A percentile compares a stretch with the other conserved stretches of the same genome.
These are phyloP conservation scores for Prietella phreatophila DNA, from an alignment of 2,113 vertebrate genomes.

Conservation along the genomic window DNA sequence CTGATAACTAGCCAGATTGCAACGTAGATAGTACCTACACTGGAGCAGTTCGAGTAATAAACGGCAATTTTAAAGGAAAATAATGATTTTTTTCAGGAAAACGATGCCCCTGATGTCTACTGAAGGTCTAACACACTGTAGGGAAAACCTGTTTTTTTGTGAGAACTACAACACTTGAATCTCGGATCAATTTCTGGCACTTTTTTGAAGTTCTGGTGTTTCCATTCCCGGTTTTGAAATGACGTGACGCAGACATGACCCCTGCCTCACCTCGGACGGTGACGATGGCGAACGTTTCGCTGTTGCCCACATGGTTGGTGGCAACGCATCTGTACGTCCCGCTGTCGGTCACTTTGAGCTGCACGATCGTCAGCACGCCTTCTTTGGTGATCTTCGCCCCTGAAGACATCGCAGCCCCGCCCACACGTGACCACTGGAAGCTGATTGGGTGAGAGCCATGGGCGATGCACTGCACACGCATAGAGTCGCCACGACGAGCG, in stretches of 20 bases:
- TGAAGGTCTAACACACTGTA: no score
- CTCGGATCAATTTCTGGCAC: neutral
- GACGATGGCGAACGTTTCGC: slow-evolving; percentile 75
- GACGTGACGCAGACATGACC: no score
- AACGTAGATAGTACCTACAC: no score
- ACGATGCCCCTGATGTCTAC: no score
- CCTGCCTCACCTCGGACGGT: slow-evolving; percentile 75
- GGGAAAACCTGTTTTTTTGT: neutral
- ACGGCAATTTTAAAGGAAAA: no score
- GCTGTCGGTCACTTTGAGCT: slow-evolving; percentile 54
- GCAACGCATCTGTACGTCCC: slow-evolving; percentile 87
- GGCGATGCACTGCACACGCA: slow-evolving; percentile 87
- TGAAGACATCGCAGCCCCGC: slow-evolving; percentile 64
- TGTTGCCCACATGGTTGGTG: slow-evolving; percentile 81
- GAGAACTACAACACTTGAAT: neutral
- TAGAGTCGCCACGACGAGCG: slow-evolving; percentile 66
- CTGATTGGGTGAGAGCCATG: slow-evolving; percentile 84
- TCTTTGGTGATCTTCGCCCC: slow-evolving; percentile 60
- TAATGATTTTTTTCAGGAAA: no score
- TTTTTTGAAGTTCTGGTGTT: neutral
- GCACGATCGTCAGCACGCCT: slow-evolving; percentile 71
- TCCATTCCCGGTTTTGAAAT: neutral
- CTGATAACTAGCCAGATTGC: no score
- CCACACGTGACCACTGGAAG: slow-evolving; percentile 81
- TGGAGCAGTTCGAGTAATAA: no score